Base-by-base conservation (phyloP, 2,797 vertebrate genomes). In the Peromyscus aztecus region DNA sequence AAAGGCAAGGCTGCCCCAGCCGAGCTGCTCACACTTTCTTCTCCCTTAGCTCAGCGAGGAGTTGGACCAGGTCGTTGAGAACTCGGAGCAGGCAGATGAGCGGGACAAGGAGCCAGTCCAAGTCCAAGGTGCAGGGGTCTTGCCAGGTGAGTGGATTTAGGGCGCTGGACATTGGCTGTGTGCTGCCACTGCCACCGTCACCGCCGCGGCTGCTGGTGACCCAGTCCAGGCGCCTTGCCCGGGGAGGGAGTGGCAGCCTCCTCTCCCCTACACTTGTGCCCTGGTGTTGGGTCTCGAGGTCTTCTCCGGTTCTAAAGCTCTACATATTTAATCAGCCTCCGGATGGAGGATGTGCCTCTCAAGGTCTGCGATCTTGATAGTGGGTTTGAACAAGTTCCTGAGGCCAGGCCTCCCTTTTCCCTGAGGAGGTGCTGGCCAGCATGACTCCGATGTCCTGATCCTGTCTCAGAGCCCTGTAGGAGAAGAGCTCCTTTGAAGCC, bases 11-110 rank as follows among this genome's bases (percentile, higher is more conserved):
- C 34, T 9, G 37, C 9, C 49, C 34, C 46, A 52, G 86, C 75
- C 92, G 84, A 95, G 43, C 13, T 6, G 31, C 69, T 75, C 37
- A 57, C 4, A 10, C 10, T 31, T 97, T 93, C 98, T 98, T 98
- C 96, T 98, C 97, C 97, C 96, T 76, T 98, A 99, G 99, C 99
- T 99, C 93, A 99, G 97, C 96, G 99, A 99, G 89, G 99, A 99
- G 91, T 97, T 98, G 97, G 97, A 98, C 10, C 98, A 90, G 71
- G 94, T 67, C 19, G 96, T 98, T 95, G 98, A 93, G 98, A 98
- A 98, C 97, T 97, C 95, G 1, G 98, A 99, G 31, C 90, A 37
- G 55, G 21, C 91, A 2, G 98, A 99, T 0, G 96, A 97, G 55
- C 98, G 97, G 17, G 97, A 94, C 84, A 96, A 82, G 85, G 98